These are phyloP conservation scores for Stictonetta naevosa DNA, from an alignment of 2,113 vertebrate species.

Conservation along the genomic window DNA sequence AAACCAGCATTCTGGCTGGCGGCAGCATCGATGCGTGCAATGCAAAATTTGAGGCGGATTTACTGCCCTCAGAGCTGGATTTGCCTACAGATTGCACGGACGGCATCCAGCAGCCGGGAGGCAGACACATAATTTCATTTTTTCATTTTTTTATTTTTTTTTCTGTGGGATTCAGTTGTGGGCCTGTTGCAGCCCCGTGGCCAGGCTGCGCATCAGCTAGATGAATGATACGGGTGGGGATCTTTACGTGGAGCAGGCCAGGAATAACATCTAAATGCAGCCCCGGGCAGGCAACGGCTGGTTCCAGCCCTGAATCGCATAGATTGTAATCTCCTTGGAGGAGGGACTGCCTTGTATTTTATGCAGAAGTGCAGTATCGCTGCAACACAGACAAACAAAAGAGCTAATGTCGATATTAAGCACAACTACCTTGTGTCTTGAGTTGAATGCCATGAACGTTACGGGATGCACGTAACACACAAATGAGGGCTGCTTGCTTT, in stretches of 20 bases:
- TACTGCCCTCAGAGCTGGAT: background rate
- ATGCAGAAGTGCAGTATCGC: background rate
- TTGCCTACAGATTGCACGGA: rapidly evolving
- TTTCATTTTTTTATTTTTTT: background rate
- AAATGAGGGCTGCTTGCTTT: background rate
- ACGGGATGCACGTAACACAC: background rate
- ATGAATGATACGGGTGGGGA: background rate
- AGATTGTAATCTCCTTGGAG: background rate
- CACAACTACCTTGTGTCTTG: background rate
- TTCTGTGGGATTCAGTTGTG: rapidly evolving
- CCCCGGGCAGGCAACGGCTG: background rate
- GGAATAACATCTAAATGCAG: background rate
- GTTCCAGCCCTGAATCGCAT: background rate
- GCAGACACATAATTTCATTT: background rate
- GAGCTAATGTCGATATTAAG: background rate
- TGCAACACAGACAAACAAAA: background rate
- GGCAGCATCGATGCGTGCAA: background rate
- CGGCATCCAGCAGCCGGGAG: background rate
- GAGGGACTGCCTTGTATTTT: background rate
- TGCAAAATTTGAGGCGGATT: background rate
- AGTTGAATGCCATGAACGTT: background rate
- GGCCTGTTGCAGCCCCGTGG: background rate
- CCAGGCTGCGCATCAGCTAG: background rate
- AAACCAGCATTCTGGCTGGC: rapidly evolving
- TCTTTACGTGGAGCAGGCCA: background rate